Conservation (phyloP, 2,113 vertebrate genomes). For the Thymallus thymallus region DNA sequence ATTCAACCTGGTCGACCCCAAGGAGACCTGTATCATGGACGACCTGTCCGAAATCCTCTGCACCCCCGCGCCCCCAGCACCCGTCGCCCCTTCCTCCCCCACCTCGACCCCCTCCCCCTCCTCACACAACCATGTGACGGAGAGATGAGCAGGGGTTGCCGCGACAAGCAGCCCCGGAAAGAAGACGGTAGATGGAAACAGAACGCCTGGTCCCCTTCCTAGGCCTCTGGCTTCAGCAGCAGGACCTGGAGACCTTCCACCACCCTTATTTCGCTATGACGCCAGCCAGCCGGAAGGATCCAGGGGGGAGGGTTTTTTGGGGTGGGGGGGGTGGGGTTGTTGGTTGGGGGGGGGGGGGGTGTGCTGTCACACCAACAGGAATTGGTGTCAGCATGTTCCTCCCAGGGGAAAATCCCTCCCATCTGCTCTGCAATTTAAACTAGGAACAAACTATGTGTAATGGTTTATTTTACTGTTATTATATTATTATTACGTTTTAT, state of each 20-base stretch:
- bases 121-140: slow-evolving; percentile 94
- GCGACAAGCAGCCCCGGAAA: slow-evolving; percentile 22
- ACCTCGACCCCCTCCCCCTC: slow-evolving; percentile 74
- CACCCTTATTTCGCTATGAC: slow-evolving; percentile 61
- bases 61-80: slow-evolving; percentile 62
- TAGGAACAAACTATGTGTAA: slow-evolving; percentile 73
- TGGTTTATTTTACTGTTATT: slow-evolving; percentile 50
- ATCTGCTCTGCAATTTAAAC: slow-evolving; percentile 70
- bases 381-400: slow-evolving; percentile 69
- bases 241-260: slow-evolving; percentile 70
- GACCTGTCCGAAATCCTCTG: slow-evolving; percentile 97
- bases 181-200: slow-evolving; percentile 58
- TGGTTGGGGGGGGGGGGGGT: slow-evolving; percentile 44
- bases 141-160: slow-evolving; percentile 85
- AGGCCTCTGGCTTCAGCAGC: slow-evolving; percentile 51
- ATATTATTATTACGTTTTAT: slow-evolving; percentile 45
- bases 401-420: slow-evolving; percentile 62
- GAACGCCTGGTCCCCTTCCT: slow-evolving; percentile 51
- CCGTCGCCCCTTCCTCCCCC: slow-evolving; percentile 43
- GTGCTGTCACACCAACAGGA: slow-evolving; percentile 72
- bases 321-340: slow-evolving; percentile 10
- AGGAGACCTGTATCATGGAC: slow-evolving; percentile 97
- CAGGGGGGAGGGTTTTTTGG: slow-evolving; percentile 28
- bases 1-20: slow-evolving; percentile 97
- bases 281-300: slow-evolving; percentile 57